Conservation (phyloP, 2,888 invertebrate genomes). For the Hirtodrosophila histrioides region DNA sequence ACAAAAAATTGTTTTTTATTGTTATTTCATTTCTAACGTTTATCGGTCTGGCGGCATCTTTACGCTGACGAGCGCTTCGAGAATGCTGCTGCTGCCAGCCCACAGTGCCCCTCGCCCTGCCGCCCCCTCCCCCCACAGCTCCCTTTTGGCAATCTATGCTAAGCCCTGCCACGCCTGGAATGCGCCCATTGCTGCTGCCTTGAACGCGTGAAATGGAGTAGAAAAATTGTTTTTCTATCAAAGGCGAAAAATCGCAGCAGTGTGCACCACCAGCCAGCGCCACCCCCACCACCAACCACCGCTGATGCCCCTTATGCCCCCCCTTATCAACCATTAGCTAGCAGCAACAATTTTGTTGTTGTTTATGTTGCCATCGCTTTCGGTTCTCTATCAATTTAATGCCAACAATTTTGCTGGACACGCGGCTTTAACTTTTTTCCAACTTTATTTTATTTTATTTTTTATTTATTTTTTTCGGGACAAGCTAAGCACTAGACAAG, state of each 20-base stretch:
- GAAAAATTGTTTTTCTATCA: slow-evolving; percentile 81
- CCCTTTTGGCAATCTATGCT: slow-evolving; percentile 10
- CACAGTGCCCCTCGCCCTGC: neutral
- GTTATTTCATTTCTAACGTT: slow-evolving; percentile 74
- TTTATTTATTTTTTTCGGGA: slow-evolving; percentile 9
- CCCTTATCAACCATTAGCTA: slow-evolving; percentile 27
- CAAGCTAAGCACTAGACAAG: slow-evolving; percentile 6
- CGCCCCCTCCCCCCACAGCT: neutral
- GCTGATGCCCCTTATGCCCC: neutral
- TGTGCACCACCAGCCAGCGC: slow-evolving; percentile 14
- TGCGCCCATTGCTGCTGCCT: slow-evolving; percentile 55
- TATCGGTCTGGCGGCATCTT: slow-evolving; percentile 75
- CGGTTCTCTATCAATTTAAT: slow-evolving; percentile 67
- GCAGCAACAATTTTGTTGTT: slow-evolving; percentile 49
- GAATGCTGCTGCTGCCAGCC: slow-evolving; percentile 12
- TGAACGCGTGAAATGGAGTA: slow-evolving; percentile 80
- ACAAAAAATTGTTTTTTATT: slow-evolving; percentile 66
- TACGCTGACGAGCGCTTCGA: slow-evolving; percentile 60
- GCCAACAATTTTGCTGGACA: slow-evolving; percentile 63
- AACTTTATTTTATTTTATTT: slow-evolving; percentile 22
- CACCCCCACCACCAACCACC: neutral
- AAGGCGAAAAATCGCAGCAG: slow-evolving; percentile 69
- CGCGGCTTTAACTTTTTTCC: slow-evolving; percentile 68
- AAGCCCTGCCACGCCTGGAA: slow-evolving; percentile 28
- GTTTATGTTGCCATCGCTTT: slow-evolving; percentile 46